Evolutionary conservation across 1,140 invertebrate genomes (phyloP), one percentile per base, ranked within the genome.

Genomic region (Probaryconus sp.): DNA sequence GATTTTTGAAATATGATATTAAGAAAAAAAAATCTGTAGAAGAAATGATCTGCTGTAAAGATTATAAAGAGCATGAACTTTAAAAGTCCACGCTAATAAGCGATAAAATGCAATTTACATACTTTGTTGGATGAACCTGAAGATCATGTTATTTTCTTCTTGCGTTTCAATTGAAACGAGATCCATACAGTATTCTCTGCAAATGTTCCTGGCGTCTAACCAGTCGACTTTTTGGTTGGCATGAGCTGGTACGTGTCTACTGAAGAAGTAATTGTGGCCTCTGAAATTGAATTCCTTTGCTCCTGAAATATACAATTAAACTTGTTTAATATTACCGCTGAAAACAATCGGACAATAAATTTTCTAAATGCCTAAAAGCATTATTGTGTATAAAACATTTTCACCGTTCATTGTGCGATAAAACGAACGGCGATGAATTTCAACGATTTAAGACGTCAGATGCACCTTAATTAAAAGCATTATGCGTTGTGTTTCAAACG

Each of bases 121-220:
- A 95, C 93, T 94, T 87, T 94, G 92, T 87, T 94, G 93, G 60
- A 97, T 94, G 6, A 96, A 90, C 80, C 92, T 93, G 90, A 94
- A 94, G 82, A 96, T 92, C 72, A 96, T 91, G 83, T 96, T 95
- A 80, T 96, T 96, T 83, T 97, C 95, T 83, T 95, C 94, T 86
- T 95, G 93, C 0, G 93, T 93, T 85, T 97, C 95, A 76, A 96
- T 89, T 1, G 94, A 94, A 2, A 96, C 92, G 33, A 96, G 90
- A 83, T 97, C 95, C 95, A 97, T 97, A 85, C 95, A 97, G 83
- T 96, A 96, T 83, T 96, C 94, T 60, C 95, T 90, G 86, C 95
- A 97, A 64, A 94, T 90, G 85, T 97, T 97, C 76, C 95, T 92
- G 10, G 94, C 95, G 73, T 96, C 95, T 55, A 97, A 88, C 95